Evolutionary conservation across 2,113 vertebrate species (phyloP).

Genomic region (Cebidichthys violaceus): DNA sequence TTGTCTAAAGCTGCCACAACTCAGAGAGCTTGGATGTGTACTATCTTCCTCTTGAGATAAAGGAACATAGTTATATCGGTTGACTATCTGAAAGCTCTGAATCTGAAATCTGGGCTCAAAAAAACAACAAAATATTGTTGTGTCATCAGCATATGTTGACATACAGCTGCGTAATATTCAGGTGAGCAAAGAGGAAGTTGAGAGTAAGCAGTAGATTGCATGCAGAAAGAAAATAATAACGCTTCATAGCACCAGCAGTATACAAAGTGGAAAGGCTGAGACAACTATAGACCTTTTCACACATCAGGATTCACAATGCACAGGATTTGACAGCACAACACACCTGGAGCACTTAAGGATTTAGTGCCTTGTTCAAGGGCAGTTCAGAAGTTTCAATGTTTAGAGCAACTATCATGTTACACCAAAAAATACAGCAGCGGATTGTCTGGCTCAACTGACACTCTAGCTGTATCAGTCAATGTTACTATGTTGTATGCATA

Average conservation of each 20-base stretch:
- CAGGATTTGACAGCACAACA: conserved; percentile 35
- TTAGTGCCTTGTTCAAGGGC: conserved; percentile 34
- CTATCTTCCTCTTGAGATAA: conserved; percentile 64
- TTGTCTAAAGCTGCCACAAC: conserved; percentile 59
- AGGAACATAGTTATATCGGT: conserved; percentile 30
- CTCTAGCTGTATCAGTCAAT: conserved; percentile 18
- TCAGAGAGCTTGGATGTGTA: conserved; percentile 66
- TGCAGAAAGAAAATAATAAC: conserved; percentile 43
- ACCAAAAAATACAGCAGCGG: conserved; percentile 11
- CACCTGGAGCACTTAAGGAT: conserved; percentile 48
- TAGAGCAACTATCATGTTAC: conserved; percentile 45
- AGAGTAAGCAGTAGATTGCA: conserved; percentile 39
- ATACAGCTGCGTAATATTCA: conserved; percentile 58
- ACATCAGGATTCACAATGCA: conserved; percentile 11
- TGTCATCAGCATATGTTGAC: conserved; percentile 19
- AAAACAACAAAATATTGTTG: conserved; percentile 17
- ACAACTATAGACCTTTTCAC: conserved; percentile 7
- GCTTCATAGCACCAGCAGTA: conserved; percentile 24
- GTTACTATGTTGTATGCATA: conserved; percentile 9
- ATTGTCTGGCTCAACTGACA: conserved; percentile 26
- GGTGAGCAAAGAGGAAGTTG: conserved; percentile 61
- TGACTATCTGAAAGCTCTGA: conserved; percentile 58
- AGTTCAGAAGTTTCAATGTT: conserved; percentile 41
- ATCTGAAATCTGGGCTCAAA: conserved; percentile 34
- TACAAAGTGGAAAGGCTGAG: conserved; percentile 15